Conservation (phyloP, 2,113 vertebrate species). For the Pungitius pungitius region DNA sequence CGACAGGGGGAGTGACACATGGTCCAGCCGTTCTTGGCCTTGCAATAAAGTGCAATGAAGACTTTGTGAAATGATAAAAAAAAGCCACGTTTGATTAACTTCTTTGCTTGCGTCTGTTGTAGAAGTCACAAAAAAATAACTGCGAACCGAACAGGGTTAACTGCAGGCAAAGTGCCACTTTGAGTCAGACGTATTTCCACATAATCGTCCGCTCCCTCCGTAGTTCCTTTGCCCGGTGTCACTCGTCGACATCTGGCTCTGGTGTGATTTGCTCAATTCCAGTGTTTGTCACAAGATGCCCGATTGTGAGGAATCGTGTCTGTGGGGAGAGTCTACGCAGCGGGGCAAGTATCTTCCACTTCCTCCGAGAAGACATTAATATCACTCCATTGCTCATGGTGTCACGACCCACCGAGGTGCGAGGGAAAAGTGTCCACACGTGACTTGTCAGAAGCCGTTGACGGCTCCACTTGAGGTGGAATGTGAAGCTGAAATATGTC, state of each 20-base stretch:
- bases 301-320: neutral
- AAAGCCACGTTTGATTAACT: slow-evolving; percentile 3
- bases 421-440: slow-evolving; percentile 43
- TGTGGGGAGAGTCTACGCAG: slow-evolving; percentile 29
- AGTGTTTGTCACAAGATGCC: slow-evolving; percentile 20
- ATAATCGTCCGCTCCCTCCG: neutral
- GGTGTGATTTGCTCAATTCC: slow-evolving; percentile 43
- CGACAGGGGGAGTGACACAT: slow-evolving; percentile 23
- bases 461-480: slow-evolving; percentile 21
- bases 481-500: slow-evolving; percentile 20
- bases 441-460: slow-evolving; percentile 53
- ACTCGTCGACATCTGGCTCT: slow-evolving; percentile 55
- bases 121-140: neutral
- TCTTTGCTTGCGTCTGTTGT: neutral
- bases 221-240: slow-evolving; percentile 38
- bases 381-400: slow-evolving; percentile 56
- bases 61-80: neutral
- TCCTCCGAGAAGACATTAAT: slow-evolving; percentile 30
- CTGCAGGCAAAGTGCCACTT: slow-evolving; percentile 10
- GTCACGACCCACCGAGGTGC: slow-evolving; percentile 39
- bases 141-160: neutral
- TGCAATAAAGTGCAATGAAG: slow-evolving; percentile 8
- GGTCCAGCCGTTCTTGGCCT: slow-evolving; percentile 7
- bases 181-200: slow-evolving; percentile 19
- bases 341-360: slow-evolving; percentile 14